Conservation (phyloP, 2,888 invertebrate genomes). For the Coelinius sp. region DNA sequence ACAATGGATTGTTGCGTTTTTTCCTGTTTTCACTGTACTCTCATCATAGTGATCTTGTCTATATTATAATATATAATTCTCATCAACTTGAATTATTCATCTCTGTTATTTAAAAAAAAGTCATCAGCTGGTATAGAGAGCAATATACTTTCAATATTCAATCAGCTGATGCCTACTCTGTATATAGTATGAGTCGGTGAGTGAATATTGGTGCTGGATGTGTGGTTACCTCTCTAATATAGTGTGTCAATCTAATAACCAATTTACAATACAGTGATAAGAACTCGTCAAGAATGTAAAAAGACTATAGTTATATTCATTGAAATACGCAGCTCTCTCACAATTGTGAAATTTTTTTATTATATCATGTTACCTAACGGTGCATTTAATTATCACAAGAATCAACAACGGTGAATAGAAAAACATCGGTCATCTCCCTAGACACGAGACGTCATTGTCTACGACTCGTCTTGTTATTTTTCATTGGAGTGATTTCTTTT, state of each 20-base stretch:
- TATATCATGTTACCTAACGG: not conserved
- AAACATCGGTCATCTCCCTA: not conserved
- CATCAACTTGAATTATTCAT: no score
- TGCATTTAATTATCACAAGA: not conserved
- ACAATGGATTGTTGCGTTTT: not conserved
- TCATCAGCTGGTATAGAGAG: constrained; percentile 11
- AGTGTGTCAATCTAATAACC: not conserved
- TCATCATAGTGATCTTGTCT: not conserved
- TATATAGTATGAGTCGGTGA: no score
- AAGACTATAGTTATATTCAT: not conserved
- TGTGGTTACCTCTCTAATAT: not conserved
- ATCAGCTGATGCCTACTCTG: constrained; percentile 16
- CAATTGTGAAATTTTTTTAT: not conserved
- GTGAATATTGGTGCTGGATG: not conserved
- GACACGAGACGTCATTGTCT: constrained; percentile 6
- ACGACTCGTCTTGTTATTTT: not conserved
- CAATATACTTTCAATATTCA: no score
- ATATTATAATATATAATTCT: not conserved
- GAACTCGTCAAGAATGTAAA: not conserved
- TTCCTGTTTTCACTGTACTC: not conserved
- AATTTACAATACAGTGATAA: not conserved
- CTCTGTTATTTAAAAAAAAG: no score
- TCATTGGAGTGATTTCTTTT: no score
- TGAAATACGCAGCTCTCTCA: not conserved
- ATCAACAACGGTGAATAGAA: not conserved